Evolutionary conservation across 37 sponge, comb jelly and placozoan genomes (phyloP).

Genomic region (Bolinopsis microptera): DNA sequence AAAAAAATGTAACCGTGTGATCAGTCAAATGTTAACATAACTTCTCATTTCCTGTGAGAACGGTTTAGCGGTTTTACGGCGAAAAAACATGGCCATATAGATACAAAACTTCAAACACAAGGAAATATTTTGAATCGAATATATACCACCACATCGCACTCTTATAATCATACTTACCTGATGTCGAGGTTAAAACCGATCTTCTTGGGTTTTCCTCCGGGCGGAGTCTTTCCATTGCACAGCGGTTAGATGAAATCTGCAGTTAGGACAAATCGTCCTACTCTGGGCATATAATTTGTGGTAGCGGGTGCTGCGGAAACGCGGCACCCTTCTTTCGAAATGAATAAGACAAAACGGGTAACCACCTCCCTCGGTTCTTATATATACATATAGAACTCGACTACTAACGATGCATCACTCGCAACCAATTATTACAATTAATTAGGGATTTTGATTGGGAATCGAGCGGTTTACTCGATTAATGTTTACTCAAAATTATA

Average conservation of each 20-base stretch:
- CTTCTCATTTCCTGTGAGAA: too few relatives aligned
- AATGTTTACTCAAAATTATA: too few relatives aligned
- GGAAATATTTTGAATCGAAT: neutral
- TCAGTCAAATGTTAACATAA: too few relatives aligned
- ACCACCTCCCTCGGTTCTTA: too few relatives aligned
- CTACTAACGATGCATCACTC: too few relatives aligned
- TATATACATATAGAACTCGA: too few relatives aligned
- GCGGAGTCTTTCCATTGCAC: constrained; percentile 58
- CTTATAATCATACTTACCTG: constrained; percentile 33
- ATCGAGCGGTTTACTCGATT: too few relatives aligned
- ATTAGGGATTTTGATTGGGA: too few relatives aligned
- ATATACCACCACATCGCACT: neutral
- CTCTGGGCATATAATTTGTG: constrained; percentile 59
- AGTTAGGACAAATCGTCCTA: constrained; percentile 56
- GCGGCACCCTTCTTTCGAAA: constrained; percentile 60
- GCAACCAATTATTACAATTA: too few relatives aligned
- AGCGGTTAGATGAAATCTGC: constrained; percentile 60
- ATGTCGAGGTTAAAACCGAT: constrained; percentile 57
- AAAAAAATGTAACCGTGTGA: too few relatives aligned
- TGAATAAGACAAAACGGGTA: too few relatives aligned
- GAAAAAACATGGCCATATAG: neutral
- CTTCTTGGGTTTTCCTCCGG: constrained; percentile 43
- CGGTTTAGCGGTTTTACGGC: too few relatives aligned
- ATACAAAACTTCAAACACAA: constrained; percentile 11
- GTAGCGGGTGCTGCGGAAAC: constrained; percentile 64